phyloP scores from a whole-genome alignment of 2,113 vertebrate genomes.

The Pipa parva region DNA sequence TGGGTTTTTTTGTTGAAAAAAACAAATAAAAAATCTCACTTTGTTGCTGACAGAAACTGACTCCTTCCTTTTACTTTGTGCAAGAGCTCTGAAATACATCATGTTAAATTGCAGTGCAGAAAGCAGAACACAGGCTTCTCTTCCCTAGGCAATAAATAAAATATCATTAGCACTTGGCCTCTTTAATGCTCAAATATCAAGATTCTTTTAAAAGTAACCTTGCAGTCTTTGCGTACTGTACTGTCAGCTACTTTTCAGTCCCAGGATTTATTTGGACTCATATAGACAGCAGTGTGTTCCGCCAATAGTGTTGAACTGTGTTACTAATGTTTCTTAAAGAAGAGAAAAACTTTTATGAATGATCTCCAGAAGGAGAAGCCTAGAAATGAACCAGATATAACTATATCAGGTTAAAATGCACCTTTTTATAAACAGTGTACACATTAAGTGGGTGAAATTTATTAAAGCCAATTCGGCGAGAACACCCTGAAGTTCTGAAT shows the following conservation, averaged over 20 bases:
- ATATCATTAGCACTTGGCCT: not conserved
- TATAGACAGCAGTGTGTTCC: slow-evolving; percentile 13
- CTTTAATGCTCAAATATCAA: not conserved
- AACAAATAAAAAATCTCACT: too few relatives aligned
- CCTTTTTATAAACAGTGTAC: too few relatives aligned
- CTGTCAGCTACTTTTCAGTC: not conserved
- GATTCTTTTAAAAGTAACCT: not conserved
- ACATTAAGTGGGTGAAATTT: too few relatives aligned
- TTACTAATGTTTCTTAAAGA: slow-evolving; percentile 21
- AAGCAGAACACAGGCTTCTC: not conserved
- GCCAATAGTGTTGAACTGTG: slow-evolving; percentile 16
- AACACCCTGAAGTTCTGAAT: too few relatives aligned
- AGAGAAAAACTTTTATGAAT: slow-evolving; percentile 28
- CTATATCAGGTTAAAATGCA: slow-evolving; percentile 10
- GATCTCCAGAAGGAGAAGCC: slow-evolving; percentile 16
- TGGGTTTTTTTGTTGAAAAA: too few relatives aligned
- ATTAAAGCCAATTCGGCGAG: too few relatives aligned
- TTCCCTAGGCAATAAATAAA: not conserved
- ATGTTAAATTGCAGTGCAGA: not conserved
- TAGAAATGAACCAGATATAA: slow-evolving; percentile 18
- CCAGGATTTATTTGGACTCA: slow-evolving; percentile 13
- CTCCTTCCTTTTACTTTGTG: too few relatives aligned
- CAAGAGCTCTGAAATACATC: too few relatives aligned
- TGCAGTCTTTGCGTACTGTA: slow-evolving; percentile 5
- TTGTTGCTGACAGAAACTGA: too few relatives aligned